Conservation (phyloP, 2,113 vertebrate species). For the Stictonetta naevosa region DNA sequence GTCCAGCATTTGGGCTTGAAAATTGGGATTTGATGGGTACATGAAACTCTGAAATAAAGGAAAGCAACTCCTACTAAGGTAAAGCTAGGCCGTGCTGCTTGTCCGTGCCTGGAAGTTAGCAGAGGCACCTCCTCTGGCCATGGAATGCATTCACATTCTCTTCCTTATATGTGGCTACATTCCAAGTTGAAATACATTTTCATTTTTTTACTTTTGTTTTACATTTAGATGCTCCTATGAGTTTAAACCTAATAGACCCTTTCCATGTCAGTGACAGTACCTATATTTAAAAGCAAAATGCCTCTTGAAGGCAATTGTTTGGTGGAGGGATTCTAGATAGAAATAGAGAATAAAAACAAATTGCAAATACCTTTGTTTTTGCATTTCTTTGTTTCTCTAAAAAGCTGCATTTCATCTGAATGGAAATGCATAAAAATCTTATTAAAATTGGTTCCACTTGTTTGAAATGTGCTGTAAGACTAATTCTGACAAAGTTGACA, state of each 20-base stretch:
- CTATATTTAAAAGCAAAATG: not conserved
- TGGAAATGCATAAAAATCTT: slow-evolving; percentile 3
- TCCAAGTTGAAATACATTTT: not conserved
- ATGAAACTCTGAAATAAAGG: not conserved
- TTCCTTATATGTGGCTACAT: not conserved
- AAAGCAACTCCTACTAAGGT: not conserved
- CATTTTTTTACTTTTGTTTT: not conserved
- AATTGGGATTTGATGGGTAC: not conserved
- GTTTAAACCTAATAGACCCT: not conserved
- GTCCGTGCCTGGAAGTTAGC: not conserved
- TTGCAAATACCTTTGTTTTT: not conserved
- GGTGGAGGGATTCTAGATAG: not conserved
- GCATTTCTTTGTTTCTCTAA: not conserved
- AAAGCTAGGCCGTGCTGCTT: not conserved
- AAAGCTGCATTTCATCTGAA: not conserved
- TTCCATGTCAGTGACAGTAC: not conserved
- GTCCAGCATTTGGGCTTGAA: not conserved
- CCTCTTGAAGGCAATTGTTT: slow-evolving; percentile 1
- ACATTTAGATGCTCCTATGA: not conserved
- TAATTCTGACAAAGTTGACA: not conserved
- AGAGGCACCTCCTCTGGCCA: not conserved
- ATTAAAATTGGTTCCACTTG: slow-evolving; percentile 23
- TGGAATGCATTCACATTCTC: not conserved
- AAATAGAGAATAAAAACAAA: not conserved
- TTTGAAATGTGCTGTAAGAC: slow-evolving; percentile 15